These are phyloP conservation scores for Blastobasis adustella DNA, from an alignment of 2,888 invertebrate genomes.

Conservation along the genomic window DNA sequence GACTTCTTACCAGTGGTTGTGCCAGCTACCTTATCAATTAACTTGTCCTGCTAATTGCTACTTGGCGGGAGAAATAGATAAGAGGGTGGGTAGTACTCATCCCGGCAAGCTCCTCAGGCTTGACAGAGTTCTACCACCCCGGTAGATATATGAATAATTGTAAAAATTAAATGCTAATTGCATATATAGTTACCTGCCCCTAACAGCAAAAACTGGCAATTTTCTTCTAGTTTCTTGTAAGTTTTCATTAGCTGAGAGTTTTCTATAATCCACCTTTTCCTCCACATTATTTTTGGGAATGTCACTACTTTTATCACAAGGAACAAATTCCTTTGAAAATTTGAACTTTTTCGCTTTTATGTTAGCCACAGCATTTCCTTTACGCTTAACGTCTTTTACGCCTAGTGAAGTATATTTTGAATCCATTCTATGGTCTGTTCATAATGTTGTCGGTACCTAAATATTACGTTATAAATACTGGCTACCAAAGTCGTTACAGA, in stretches of 20 bases:
- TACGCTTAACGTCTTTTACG: slow-evolving; percentile 18
- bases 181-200: slow-evolving; percentile 39
- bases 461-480: no score
- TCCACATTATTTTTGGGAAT: slow-evolving; percentile 11
- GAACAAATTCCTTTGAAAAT: slow-evolving; percentile 18
- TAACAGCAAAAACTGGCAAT: slow-evolving; percentile 72
- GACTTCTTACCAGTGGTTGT: no score
- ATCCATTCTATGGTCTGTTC: slow-evolving; percentile 39
- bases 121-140: no score
- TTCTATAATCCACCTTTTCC: slow-evolving; percentile 15
- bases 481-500: no score
- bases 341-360: slow-evolving; percentile 44
- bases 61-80: no score
- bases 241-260: slow-evolving; percentile 23
- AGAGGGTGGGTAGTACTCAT: no score
- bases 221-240: slow-evolving; percentile 56
- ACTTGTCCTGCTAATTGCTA: no score
- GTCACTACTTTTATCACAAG: slow-evolving; percentile 1
- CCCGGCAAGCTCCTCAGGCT: no score
- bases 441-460: no score
- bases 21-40: no score
- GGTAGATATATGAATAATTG: no score
- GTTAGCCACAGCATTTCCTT: slow-evolving; percentile 19
- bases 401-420: slow-evolving; percentile 56
- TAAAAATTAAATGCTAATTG: no score